A percentile compares a stretch with the other conserved stretches of the same genome.
Conservation (phyloP, 2,797 vertebrate genomes). For the Pagetopsis macropterus region DNA sequence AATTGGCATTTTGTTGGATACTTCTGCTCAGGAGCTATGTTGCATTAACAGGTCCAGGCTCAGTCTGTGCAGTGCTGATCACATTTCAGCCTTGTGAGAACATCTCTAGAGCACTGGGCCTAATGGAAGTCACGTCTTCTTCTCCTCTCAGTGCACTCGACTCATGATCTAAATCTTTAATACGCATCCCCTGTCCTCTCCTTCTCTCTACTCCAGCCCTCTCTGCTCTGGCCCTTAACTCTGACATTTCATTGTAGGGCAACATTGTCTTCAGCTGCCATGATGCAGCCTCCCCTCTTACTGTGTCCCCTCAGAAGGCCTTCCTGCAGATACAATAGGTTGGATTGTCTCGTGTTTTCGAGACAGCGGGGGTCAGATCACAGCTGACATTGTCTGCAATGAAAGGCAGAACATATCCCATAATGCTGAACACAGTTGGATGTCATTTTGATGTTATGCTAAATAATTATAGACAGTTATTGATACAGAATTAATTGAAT, state of each 20-base stretch:
- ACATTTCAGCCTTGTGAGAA: constrained; percentile 71
- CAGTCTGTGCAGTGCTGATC: constrained; percentile 62
- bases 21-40: constrained; percentile 10
- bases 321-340: constrained; percentile 63
- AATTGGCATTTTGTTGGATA: too few relatives aligned
- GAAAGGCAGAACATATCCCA: constrained; percentile 40
- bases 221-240: constrained; percentile 47
- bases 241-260: constrained; percentile 69
- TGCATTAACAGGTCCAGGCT: constrained; percentile 40
- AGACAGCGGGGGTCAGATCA: constrained; percentile 52
- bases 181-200: constrained; percentile 40
- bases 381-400: constrained; percentile 25
- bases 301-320: constrained; percentile 47
- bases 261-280: constrained; percentile 65
- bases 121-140: constrained; percentile 72
- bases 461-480: constrained; percentile 5
- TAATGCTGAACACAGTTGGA: constrained; percentile 20
- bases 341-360: constrained; percentile 70
- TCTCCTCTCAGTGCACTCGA: constrained; percentile 38
- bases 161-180: constrained; percentile 77
- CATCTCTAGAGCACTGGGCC: constrained; percentile 61
- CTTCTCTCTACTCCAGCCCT: constrained; percentile 19
- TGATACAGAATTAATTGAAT: constrained; percentile 4
- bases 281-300: constrained; percentile 47
- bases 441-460: background rate